Evolutionary conservation across 2,888 invertebrate genomes (phyloP).

Genomic region (Aquatica leii): DNA sequence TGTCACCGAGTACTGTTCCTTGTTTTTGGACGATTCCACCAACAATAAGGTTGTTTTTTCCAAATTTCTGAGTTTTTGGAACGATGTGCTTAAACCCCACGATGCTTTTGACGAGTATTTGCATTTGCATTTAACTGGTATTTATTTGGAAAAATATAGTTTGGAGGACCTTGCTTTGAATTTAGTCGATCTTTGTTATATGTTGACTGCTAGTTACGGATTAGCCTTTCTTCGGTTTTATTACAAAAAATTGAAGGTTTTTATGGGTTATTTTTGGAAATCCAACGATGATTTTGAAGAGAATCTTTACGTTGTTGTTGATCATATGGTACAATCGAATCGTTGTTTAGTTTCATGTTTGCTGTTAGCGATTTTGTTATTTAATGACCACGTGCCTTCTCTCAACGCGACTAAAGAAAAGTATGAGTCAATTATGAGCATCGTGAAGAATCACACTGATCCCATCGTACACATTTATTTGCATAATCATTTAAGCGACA

Average conservation of each 20-base stretch:
- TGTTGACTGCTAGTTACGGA: constrained; percentile 7
- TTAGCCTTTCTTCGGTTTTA: neutral
- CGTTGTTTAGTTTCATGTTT: neutral
- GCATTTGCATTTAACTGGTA: constrained; percentile 11
- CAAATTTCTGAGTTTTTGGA: constrained; percentile 16
- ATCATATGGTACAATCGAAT: neutral
- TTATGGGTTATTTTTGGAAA: constrained; percentile 13
- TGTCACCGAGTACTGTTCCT: constrained; percentile 16
- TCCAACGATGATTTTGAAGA: neutral
- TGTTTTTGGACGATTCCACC: neutral
- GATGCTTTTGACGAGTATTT: constrained; percentile 23
- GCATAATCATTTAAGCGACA: constrained; percentile 6
- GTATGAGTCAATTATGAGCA: neutral
- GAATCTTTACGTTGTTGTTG: neutral
- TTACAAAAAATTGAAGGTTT: constrained; percentile 1
- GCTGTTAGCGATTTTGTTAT: neutral
- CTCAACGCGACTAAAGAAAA: neutral
- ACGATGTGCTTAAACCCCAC: constrained; percentile 9
- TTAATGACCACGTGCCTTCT: neutral
- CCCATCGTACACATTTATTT: constrained; percentile 7
- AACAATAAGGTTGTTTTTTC: neutral
- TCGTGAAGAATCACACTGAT: neutral
- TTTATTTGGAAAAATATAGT: constrained; percentile 10
- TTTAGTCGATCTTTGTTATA: constrained; percentile 4
- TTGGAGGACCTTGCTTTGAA: neutral